Evolutionary conservation across 2,113 vertebrate genomes (phyloP), one percentile per base, ranked within the genome.

Genomic region (Mellivora capensis): DNA sequence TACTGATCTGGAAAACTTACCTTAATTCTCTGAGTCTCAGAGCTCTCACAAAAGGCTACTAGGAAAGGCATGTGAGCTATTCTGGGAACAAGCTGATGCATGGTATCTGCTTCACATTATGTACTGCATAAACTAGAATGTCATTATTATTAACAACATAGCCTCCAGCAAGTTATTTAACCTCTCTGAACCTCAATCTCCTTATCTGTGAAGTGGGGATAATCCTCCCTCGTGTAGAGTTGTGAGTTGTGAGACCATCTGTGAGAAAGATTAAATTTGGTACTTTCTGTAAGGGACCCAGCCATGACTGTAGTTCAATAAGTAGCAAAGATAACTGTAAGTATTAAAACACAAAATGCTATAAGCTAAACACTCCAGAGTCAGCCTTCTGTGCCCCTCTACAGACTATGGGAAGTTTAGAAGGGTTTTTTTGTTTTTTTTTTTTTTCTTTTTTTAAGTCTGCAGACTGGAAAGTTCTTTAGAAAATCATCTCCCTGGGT

Each of bases 401-500:
- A 29, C 0, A 49, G 21, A 92, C 9, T 39, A 6, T 2, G 49
- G 25, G 62, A 83, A 96, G 69, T 87, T 71, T 57, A 85, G 34
- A 59, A 81, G 49, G 49, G 7, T 25, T 20, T 49, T 71, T 87
- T 80, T 31, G 39, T 71, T 87, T 74, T 27, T 44, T 20, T 31
- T 47, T 62, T 87, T 80, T 31, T 47, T 21, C 23, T 49, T 71
- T 87, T 74, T 37, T 47, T 59, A 93, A 93, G 18, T 87, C 69
- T 90, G 54, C n/a, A 84, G 29, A 54, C n/a, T 47, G 82, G 52
- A 77, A 93, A 67, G 37, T 76, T 95, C n/a, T 94, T 91, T 67
- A 42, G 71, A 92, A 97, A 96, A 97, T 87, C 83, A 96, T 94
- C 83, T 93, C 91, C 89, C 44, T 93, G 83, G 52, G 69, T 96